Conservation (phyloP, 2,888 invertebrate species). For the Allacma fusca region DNA sequence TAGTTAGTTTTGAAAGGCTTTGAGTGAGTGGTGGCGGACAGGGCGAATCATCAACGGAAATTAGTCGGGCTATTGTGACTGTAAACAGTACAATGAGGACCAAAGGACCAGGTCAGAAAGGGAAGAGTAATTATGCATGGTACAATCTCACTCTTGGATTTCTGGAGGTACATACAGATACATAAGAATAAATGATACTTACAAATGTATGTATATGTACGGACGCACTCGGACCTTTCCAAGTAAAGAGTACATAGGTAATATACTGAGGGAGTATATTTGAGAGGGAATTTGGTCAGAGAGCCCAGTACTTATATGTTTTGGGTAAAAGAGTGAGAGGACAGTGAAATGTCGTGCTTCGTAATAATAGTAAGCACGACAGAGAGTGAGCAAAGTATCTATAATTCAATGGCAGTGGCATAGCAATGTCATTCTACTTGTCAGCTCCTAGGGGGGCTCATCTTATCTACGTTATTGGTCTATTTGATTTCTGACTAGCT, state of each 20-base stretch:
- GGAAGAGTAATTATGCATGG: too few relatives aligned
- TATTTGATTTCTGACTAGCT: constrained; percentile 42
- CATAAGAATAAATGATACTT: too few relatives aligned
- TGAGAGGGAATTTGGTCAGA: not conserved
- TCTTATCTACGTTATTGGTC: constrained; percentile 45
- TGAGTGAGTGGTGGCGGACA: too few relatives aligned
- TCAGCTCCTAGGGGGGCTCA: constrained; percentile 44
- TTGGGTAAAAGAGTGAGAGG: constrained; percentile 20
- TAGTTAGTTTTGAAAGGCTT: too few relatives aligned
- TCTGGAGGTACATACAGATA: too few relatives aligned
- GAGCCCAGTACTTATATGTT: not conserved
- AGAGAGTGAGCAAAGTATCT: constrained; percentile 27
- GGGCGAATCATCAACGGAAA: too few relatives aligned
- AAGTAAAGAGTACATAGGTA: not conserved
- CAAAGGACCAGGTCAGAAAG: not conserved
- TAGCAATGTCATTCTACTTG: constrained; percentile 44
- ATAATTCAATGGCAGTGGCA: constrained; percentile 42
- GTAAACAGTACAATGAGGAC: not conserved
- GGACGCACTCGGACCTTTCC: too few relatives aligned
- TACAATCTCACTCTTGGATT: too few relatives aligned
- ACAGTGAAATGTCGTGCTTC: constrained; percentile 12
- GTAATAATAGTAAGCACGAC: constrained; percentile 18
- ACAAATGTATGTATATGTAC: too few relatives aligned
- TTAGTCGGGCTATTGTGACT: too few relatives aligned
- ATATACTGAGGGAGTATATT: too few relatives aligned